These are phyloP conservation scores for Chymomyza fuscimana DNA, from an alignment of 2,888 invertebrate genomes.

Conservation along the genomic window DNA sequence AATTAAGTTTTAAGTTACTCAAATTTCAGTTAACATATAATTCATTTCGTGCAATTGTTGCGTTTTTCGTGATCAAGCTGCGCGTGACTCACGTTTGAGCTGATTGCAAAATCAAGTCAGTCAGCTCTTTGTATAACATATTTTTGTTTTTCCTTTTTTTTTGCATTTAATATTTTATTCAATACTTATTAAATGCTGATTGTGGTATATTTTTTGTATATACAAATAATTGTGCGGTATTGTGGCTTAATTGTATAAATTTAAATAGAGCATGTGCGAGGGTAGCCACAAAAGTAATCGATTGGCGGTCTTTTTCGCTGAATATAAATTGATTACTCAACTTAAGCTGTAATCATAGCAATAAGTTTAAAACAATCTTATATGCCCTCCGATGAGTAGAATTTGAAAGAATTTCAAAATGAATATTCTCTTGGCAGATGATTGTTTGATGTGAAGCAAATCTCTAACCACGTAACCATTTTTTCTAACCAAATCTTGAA, in stretches of 20 bases:
- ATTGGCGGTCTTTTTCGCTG: too few relatives aligned
- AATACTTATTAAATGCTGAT: slow-evolving; percentile 36
- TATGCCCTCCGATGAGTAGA: too few relatives aligned
- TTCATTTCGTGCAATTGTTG: slow-evolving; percentile 7
- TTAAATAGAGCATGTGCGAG: not conserved
- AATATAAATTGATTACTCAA: too few relatives aligned
- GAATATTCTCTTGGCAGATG: too few relatives aligned
- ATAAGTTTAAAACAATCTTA: too few relatives aligned
- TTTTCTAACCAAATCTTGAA: too few relatives aligned
- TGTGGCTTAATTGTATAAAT: not conserved
- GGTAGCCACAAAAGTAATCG: not conserved
- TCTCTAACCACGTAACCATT: too few relatives aligned
- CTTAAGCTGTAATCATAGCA: too few relatives aligned
- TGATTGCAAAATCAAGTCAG: slow-evolving; percentile 29
- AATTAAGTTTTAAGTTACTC: slow-evolving; percentile 53
- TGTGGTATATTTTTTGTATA: slow-evolving; percentile 30
- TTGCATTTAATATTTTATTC: slow-evolving; percentile 2
- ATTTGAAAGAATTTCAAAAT: too few relatives aligned
- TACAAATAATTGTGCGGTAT: not conserved
- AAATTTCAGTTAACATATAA: slow-evolving; percentile 23
- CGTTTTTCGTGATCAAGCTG: not conserved
- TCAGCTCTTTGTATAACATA: slow-evolving; percentile 25
- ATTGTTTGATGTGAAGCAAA: too few relatives aligned
- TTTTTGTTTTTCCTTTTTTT: slow-evolving; percentile 23
- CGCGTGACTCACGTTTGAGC: slow-evolving; percentile 30